Evolutionary conservation across 2,888 invertebrate genomes (phyloP), one percentile per base, ranked within the genome.

Genomic region (Caenorhabditis wallacei): DNA sequence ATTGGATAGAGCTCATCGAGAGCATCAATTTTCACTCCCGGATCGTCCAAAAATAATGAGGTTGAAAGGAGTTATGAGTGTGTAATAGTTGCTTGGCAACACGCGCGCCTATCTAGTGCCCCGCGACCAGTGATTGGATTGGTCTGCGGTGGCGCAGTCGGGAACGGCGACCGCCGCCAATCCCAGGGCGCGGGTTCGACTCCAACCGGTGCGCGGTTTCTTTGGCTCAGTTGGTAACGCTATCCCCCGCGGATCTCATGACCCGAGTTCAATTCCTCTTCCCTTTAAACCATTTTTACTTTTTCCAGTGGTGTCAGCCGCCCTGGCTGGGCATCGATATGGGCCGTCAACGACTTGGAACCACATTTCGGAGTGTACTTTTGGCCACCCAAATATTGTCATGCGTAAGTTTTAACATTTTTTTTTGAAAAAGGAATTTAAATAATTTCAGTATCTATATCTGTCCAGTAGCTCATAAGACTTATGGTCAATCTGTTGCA

Each of bases 331-430:
- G 76, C 76, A 0, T 61, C 68, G 7, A 3, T 76, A 37, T 76
- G 76, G 76, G 18, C 59, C 0, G 35, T 68, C 1, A 20, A 24
- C 5, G 1, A 7, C 0, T 16, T 24, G 20, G 76, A 76, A 11
- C 8, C 16, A 18, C 11, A 56, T 2, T 76, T 69, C n/a, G 53
- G 43, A 18, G 35, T 76, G 51, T 69, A 57, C 48, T 76, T 76
- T 51, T 76, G 76, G 76, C 76, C 76, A 1, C 76, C 76, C 2
- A 76, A 76, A 35, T 61, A 76, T 20, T 76, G 76, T 61, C 76
- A 76, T 37, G 76, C 76, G 68, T 61, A 30, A 72, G 72, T 51
- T n/a, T n/a, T n/a, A n/a, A n/a, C n/a, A n/a, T n/a, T n/a, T n/a
- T n/a, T n/a, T n/a, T n/a, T n/a, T n/a, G n/a, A n/a, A n/a, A n/a